These are phyloP conservation scores for Minunthozetes semirufus DNA, from an alignment of 2,888 invertebrate genomes.

Conservation along the genomic window DNA sequence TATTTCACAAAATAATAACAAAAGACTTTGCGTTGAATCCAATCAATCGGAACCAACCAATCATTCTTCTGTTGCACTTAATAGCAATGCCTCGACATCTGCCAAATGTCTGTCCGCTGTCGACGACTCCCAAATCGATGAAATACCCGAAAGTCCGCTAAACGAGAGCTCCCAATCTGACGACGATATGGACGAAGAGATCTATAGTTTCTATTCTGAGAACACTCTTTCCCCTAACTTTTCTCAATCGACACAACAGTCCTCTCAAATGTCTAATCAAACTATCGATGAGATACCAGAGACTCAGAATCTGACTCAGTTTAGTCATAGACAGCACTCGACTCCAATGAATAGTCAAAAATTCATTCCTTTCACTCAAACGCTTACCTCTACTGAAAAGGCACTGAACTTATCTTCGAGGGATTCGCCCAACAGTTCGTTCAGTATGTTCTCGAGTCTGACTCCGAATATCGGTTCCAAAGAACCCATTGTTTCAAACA, in stretches of 20 bases:
- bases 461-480: background rate
- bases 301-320: background rate
- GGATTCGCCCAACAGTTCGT: background rate
- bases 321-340: background rate
- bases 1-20: background rate
- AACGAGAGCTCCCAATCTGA: background rate
- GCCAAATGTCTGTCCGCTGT: background rate
- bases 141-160: slow-evolving; percentile 21
- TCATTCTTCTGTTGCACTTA: background rate
- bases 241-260: background rate
- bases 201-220: slow-evolving; percentile 21
- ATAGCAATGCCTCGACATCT: slow-evolving; percentile 9
- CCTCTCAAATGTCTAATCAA: background rate
- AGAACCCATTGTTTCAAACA: background rate
- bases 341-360: slow-evolving; percentile 5
- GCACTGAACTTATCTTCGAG: background rate
- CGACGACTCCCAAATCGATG: background rate
- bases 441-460: background rate
- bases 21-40: slow-evolving; percentile 1
- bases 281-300: background rate
- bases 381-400: background rate
- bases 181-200: background rate
- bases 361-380: background rate
- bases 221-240: background rate
- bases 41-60: background rate